Evolutionary conservation across 2,113 vertebrate species (phyloP).

Genomic region (Cacatua alba): DNA sequence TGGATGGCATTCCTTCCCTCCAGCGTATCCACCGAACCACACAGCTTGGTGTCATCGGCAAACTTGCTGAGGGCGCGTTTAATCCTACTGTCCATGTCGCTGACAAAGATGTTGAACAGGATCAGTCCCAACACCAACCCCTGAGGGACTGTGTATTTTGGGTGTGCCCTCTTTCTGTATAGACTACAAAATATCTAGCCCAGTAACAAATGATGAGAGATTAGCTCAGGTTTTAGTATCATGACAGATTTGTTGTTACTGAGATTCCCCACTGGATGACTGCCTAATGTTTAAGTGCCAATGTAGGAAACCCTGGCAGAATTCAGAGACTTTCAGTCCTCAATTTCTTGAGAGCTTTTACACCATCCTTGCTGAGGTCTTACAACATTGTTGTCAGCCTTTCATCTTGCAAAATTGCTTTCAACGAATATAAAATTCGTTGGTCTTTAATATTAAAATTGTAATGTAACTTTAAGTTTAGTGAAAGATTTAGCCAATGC

Average conservation of each 20-base stretch:
- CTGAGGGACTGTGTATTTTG: background rate
- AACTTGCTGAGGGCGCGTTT: background rate
- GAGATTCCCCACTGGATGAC: background rate
- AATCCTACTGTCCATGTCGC: background rate
- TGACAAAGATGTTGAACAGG: background rate
- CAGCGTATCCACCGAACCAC: accelerated
- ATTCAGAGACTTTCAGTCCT: background rate
- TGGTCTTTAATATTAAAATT: background rate
- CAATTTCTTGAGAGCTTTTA: background rate
- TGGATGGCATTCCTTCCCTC: background rate
- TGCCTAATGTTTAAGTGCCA: background rate
- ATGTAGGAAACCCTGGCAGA: background rate
- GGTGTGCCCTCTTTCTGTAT: background rate
- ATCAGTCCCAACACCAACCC: no score
- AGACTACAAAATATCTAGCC: background rate
- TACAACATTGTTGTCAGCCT: background rate
- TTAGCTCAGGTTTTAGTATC: background rate
- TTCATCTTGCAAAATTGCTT: background rate
- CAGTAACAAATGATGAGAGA: background rate
- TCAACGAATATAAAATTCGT: background rate
- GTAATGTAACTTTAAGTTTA: background rate
- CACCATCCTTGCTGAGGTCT: accelerated
- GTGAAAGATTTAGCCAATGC: background rate
- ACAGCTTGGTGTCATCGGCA: background rate
- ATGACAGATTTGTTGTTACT: background rate